Evolutionary conservation across 1,140 invertebrate species (phyloP).

Genomic region (Drosophila athabasca): DNA sequence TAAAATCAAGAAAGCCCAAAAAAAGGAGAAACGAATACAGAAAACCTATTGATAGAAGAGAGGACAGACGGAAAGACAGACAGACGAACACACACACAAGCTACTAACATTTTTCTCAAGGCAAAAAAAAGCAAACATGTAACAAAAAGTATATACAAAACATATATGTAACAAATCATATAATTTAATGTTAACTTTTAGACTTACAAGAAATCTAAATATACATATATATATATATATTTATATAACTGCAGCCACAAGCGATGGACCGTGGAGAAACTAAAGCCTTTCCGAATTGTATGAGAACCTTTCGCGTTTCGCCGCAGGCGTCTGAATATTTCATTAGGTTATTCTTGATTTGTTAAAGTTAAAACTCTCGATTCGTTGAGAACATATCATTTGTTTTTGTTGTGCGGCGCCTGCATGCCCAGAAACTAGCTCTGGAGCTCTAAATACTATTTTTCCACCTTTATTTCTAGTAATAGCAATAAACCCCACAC

Average conservation of each 20-base stretch:
- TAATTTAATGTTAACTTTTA: conserved; percentile 76
- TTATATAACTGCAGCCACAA: conserved; percentile 53
- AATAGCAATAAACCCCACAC: conserved; percentile 22
- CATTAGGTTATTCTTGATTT: conserved; percentile 47
- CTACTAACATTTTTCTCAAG: conserved; percentile 75
- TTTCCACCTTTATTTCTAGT: conserved; percentile 34
- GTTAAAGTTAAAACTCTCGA: conserved; percentile 58
- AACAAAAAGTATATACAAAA: conserved; percentile 52
- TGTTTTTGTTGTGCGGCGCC: conserved; percentile 44
- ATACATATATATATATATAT: conserved; percentile 47
- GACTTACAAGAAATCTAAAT: conserved; percentile 55
- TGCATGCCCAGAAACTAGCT: conserved; percentile 27
- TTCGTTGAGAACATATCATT: conserved; percentile 75
- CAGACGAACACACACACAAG: conserved; percentile 39
- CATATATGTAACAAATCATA: conserved; percentile 53
- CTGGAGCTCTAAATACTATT: conserved; percentile 44
- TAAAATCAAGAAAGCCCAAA: conserved; percentile 59
- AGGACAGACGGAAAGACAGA: conserved; percentile 1
- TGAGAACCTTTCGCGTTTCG: conserved; percentile 19
- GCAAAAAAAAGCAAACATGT: conserved; percentile 64
- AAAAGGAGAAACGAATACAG: conserved; percentile 32
- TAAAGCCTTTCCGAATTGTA: conserved; percentile 24
- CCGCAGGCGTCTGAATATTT: conserved; percentile 38
- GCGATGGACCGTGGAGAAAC: conserved; percentile 9
- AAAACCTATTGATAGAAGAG: conserved; percentile 35